A percentile compares a stretch with the other conserved stretches of the same genome.
Evolutionary conservation across 2,888 invertebrate genomes (phyloP).

Genomic region (Tribolium freemani): DNA sequence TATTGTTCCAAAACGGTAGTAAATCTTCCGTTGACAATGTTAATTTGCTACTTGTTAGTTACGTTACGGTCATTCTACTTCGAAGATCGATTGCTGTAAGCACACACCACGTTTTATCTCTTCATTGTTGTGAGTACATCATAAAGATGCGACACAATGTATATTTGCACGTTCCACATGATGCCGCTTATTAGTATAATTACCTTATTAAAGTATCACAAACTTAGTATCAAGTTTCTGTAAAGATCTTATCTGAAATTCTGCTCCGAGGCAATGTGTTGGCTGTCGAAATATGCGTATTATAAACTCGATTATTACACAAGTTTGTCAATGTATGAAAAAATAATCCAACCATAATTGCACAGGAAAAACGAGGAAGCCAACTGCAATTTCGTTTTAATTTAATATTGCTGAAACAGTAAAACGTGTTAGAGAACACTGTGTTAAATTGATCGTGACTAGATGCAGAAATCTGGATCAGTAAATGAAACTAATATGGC

Average conservation of each 20-base stretch:
- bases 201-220: slow-evolving; percentile 37
- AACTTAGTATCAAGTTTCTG: slow-evolving; percentile 33
- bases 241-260: slow-evolving; percentile 29
- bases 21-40: background rate
- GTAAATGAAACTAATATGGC: background rate
- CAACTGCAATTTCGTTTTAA: background rate
- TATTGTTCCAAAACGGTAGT: background rate
- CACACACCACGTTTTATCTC: slow-evolving; percentile 11
- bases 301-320: slow-evolving; percentile 22
- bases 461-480: background rate
- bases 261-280: slow-evolving; percentile 8
- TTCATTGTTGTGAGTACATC: slow-evolving; percentile 15
- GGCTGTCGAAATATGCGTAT: slow-evolving; percentile 15
- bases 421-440: background rate
- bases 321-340: background rate
- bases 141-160: slow-evolving; percentile 31
- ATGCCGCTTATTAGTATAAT: slow-evolving; percentile 35
- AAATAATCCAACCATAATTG: background rate
- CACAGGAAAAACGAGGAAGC: background rate
- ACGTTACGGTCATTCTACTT: background rate
- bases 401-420: background rate
- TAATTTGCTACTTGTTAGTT: background rate
- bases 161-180: slow-evolving; percentile 28
- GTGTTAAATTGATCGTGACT: background rate
- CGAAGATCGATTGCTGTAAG: slow-evolving; percentile 12